phyloP scores from a whole-genome alignment of 1,140 invertebrate genomes.

The Lucilia sericata region DNA sequence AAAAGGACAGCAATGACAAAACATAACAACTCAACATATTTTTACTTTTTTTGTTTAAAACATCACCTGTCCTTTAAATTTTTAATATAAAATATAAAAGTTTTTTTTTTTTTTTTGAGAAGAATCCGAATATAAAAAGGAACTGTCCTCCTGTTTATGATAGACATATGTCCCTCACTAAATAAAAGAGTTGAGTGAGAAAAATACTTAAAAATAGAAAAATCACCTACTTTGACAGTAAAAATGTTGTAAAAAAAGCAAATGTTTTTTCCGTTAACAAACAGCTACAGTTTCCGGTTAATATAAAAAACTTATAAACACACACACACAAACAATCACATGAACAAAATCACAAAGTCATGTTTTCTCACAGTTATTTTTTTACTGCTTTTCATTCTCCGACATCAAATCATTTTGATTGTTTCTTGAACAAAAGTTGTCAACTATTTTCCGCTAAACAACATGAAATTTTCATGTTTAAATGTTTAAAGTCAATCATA shows the following conservation, averaged over 20 bases:
- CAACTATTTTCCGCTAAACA: slow-evolving; percentile 46
- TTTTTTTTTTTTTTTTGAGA: background rate
- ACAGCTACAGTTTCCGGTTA: slow-evolving; percentile 37
- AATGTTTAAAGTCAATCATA: slow-evolving; percentile 39
- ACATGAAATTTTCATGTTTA: slow-evolving; percentile 39
- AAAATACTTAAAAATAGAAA: background rate
- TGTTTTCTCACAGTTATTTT: slow-evolving; percentile 44
- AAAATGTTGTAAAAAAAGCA: background rate
- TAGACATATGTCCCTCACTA: slow-evolving; percentile 15
- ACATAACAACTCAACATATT: background rate
- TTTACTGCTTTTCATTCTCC: background rate
- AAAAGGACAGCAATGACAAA: slow-evolving; percentile 18
- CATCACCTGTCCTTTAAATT: slow-evolving; percentile 36
- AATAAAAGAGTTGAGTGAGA: slow-evolving; percentile 11
- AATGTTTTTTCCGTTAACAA: slow-evolving; percentile 32
- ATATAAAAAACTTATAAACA: slow-evolving; percentile 4
- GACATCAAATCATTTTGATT: background rate
- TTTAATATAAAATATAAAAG: background rate
- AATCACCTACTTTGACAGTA: slow-evolving; percentile 23
- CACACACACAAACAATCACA: background rate
- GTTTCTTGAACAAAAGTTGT: slow-evolving; percentile 22
- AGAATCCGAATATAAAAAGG: background rate
- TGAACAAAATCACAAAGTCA: slow-evolving; percentile 43
- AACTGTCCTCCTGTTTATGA: slow-evolving; percentile 12
- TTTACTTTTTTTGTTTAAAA: background rate